These are phyloP conservation scores for Temnothorax nylanderi DNA, from an alignment of 1,140 invertebrate genomes.

Conservation along the genomic window DNA sequence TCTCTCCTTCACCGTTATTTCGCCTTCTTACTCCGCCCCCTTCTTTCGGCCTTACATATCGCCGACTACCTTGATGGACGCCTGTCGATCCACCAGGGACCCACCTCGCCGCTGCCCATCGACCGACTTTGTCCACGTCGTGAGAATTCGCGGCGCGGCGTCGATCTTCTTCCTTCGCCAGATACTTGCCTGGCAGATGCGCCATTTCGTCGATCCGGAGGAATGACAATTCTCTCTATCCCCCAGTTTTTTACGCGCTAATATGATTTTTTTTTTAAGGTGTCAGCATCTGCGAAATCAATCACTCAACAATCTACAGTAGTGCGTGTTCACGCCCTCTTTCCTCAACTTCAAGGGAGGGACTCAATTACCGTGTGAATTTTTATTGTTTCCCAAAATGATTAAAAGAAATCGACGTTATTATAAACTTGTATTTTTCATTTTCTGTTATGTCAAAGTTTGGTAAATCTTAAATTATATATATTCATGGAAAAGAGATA, in stretches of 20 bases:
- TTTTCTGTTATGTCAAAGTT: not conserved
- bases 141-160: conserved; percentile 44
- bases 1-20: conserved; percentile 54
- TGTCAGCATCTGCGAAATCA: conserved; percentile 15
- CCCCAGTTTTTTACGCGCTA: not conserved
- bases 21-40: conserved; percentile 33
- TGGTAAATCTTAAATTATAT: not conserved
- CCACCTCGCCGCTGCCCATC: conserved; percentile 20
- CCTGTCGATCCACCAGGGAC: conserved; percentile 76
- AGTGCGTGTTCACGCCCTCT: not conserved
- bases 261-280: not conserved
- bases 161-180: not conserved
- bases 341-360: not conserved
- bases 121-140: conserved; percentile 53
- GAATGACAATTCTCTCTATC: not conserved
- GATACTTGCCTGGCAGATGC: conserved; percentile 50
- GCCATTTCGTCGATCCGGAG: conserved; percentile 3
- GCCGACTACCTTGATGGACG: conserved; percentile 76
- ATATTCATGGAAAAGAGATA: not conserved
- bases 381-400: not conserved
- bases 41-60: conserved; percentile 61
- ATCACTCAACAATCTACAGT: not conserved
- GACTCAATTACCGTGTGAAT: not conserved
- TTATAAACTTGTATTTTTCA: not conserved
- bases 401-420: not conserved